Evolutionary conservation across 2,888 invertebrate genomes (phyloP).

Genomic region (Pterobdella sp.): DNA sequence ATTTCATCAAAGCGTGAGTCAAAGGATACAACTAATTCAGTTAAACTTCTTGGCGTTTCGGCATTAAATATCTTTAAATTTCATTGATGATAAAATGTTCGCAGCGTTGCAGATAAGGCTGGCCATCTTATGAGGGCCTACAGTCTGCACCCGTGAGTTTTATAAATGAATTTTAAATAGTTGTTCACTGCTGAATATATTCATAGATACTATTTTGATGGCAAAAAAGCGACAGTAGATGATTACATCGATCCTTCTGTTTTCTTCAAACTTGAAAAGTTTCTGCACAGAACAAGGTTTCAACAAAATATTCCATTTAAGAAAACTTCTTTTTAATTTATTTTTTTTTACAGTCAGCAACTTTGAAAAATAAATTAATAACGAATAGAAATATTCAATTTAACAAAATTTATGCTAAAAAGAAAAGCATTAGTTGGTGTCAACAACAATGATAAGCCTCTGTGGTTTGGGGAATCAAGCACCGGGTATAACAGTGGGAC

Average conservation of each 20-base stretch:
- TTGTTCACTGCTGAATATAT: background rate
- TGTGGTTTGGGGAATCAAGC: constrained; percentile 61
- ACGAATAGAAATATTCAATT: too few species aligned
- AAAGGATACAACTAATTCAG: background rate
- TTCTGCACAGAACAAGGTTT: constrained; percentile 5
- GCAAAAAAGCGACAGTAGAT: constrained; percentile 11
- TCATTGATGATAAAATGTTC: background rate
- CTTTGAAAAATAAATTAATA: too few species aligned
- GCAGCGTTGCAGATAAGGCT: background rate
- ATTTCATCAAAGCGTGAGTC: constrained; percentile 11
- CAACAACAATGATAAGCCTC: constrained; percentile 45
- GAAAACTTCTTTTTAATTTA: too few species aligned
- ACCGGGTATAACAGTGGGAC: constrained; percentile 69
- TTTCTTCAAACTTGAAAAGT: constrained; percentile 13
- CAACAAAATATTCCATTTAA: too few species aligned
- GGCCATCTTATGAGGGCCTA: constrained; percentile 9
- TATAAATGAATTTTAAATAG: too few species aligned
- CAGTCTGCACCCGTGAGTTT: constrained; percentile 23
- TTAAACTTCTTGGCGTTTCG: too few species aligned
- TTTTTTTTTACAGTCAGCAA: too few species aligned
- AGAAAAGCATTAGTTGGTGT: background rate
- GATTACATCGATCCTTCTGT: constrained; percentile 18
- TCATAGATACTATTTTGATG: constrained; percentile 24
- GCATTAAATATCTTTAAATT: background rate
- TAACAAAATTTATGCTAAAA: too few species aligned